Evolutionary conservation across 1,140 invertebrate species (phyloP).

Genomic region (Zaprionus ghesquierei): DNA sequence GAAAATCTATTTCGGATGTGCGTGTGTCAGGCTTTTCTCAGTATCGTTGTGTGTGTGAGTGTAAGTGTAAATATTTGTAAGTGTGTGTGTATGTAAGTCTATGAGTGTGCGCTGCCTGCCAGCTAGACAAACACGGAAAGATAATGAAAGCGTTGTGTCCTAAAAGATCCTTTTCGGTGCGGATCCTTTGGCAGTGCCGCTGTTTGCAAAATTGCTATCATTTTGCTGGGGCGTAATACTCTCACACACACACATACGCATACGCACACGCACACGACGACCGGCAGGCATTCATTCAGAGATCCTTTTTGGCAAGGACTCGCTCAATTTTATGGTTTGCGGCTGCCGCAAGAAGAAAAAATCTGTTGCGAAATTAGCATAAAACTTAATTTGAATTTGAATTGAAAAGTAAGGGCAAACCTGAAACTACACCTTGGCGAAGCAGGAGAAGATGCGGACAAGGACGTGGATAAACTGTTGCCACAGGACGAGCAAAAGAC

Average conservation of each 20-base stretch:
- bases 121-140: constrained; percentile 39
- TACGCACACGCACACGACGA: not conserved
- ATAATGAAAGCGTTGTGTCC: not conserved
- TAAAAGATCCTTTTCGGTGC: constrained; percentile 30
- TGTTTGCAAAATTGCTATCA: constrained; percentile 64
- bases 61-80: too few relatives aligned
- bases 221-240: constrained; percentile 79
- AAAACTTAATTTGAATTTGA: constrained; percentile 78
- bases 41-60: not conserved
- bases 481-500: constrained; percentile 36
- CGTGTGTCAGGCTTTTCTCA: not conserved
- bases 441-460: not conserved
- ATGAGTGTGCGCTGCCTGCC: not conserved
- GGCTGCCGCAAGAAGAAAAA: constrained; percentile 54
- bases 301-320: constrained; percentile 28
- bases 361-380: constrained; percentile 68
- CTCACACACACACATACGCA: constrained; percentile 41
- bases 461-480: not conserved
- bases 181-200: constrained; percentile 37
- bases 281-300: not conserved
- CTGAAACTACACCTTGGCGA: constrained; percentile 46
- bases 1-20: constrained; percentile 61
- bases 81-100: not conserved
- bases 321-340: constrained; percentile 76
- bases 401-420: constrained; percentile 39